Conservation (phyloP, 1,140 invertebrate genomes). For the Cydia splendana region DNA sequence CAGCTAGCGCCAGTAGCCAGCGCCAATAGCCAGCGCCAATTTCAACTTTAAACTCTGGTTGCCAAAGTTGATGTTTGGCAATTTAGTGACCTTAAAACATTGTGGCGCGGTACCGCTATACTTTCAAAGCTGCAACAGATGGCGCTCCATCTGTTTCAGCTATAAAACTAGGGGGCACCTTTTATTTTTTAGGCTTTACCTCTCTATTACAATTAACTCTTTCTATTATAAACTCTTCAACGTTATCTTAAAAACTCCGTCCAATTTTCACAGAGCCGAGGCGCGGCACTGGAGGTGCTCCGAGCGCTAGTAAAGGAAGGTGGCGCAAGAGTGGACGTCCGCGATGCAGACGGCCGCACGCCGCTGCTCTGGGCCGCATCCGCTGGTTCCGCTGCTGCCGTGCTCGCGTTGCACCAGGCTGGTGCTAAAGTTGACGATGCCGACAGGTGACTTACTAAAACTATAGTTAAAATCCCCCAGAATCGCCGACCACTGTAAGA, state of each 20-base stretch:
- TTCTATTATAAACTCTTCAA: no score
- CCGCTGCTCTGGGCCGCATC: conserved; percentile 98
- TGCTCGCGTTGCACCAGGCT: conserved; percentile 91
- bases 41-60: no score
- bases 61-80: no score
- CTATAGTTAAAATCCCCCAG: neutral
- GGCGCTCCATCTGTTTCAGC: no score
- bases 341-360: conserved; percentile 94
- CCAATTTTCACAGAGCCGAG: conserved; percentile 53
- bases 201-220: no score
- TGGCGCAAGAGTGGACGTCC: conserved; percentile 89
- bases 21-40: no score
- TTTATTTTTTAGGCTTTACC: no score
- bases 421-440: conserved; percentile 88
- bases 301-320: conserved; percentile 89
- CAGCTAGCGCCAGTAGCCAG: no score
- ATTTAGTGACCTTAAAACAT: no score
- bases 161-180: no score
- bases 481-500: neutral
- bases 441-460: conserved; percentile 82
- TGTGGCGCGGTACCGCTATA: no score
- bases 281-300: conserved; percentile 89
- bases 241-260: neutral
- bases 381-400: conserved; percentile 95
- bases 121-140: no score